A percentile compares a stretch with the other conserved stretches of the same genome.
phyloP scores from a whole-genome alignment of 1,140 invertebrate species.

The Drosophila lacertosa region DNA sequence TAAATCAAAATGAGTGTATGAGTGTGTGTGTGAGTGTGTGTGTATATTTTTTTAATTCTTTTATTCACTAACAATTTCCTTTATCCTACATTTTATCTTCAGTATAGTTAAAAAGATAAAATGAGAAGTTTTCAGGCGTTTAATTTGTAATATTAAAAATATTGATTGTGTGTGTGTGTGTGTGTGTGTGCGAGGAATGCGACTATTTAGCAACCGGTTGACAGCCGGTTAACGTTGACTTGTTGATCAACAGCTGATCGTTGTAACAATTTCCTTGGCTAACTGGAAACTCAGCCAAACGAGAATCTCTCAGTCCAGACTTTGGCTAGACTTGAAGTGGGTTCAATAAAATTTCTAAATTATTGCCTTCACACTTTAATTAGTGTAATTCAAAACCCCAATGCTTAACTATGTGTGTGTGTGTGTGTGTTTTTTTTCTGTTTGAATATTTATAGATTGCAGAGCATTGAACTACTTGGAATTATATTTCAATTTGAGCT shows the following conservation, averaged over 20 bases:
- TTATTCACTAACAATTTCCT: too few relatives aligned
- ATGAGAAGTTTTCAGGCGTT: too few relatives aligned
- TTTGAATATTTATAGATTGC: not conserved
- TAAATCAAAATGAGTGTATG: not conserved
- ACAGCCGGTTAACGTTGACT: not conserved
- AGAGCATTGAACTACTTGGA: slow-evolving; percentile 5
- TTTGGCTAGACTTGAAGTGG: slow-evolving; percentile 22
- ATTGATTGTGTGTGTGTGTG: not conserved
- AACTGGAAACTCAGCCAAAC: slow-evolving; percentile 9
- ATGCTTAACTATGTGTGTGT: not conserved
- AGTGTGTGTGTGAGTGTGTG: not conserved
- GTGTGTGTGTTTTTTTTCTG: not conserved
- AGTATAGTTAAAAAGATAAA: too few relatives aligned
- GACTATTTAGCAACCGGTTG: slow-evolving; percentile 33
- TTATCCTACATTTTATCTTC: too few relatives aligned
- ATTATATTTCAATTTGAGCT: not conserved
- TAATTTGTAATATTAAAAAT: too few relatives aligned
- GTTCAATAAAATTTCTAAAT: slow-evolving; percentile 12
- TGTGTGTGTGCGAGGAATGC: slow-evolving; percentile 2
- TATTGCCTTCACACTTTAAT: slow-evolving; percentile 10
- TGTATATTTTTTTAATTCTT: too few relatives aligned
- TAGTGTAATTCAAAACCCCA: slow-evolving; percentile 13
- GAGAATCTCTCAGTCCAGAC: slow-evolving; percentile 23
- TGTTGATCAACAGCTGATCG: slow-evolving; percentile 39
- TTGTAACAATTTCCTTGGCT: slow-evolving; percentile 26